These are phyloP conservation scores for Nothocercus nigrocapillus DNA, from an alignment of 2,113 vertebrate species.

Conservation along the genomic window DNA sequence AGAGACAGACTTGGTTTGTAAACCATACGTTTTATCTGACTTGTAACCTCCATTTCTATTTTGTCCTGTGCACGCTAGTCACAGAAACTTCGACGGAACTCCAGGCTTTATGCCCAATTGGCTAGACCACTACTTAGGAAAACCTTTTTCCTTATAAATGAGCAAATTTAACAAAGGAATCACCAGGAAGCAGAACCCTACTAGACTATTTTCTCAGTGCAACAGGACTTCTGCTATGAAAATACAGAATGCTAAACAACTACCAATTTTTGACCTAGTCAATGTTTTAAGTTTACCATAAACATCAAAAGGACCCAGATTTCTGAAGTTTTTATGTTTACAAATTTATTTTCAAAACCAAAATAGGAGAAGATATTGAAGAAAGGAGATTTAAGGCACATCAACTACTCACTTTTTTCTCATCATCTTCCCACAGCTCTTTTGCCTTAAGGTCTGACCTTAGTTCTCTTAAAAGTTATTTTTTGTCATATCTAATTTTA, in stretches of 20 bases:
- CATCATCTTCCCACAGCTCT: not conserved
- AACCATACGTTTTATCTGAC: not conserved
- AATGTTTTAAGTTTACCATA: not conserved
- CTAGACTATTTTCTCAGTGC: not conserved
- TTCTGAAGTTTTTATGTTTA: not conserved
- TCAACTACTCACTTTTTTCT: not conserved
- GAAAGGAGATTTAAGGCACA: not conserved
- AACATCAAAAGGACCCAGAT: not conserved
- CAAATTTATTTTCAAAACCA: not conserved
- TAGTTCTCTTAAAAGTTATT: not conserved
- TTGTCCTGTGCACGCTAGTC: not conserved
- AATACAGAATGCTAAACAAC: not conserved
- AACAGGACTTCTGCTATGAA: not conserved
- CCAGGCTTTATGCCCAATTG: not conserved
- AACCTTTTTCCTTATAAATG: not conserved
- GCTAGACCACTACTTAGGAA: not conserved
- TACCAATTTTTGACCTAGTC: not conserved
- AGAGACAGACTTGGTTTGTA: not conserved
- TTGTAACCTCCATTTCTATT: not conserved
- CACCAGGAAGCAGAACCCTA: not conserved
- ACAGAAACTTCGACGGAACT: not conserved
- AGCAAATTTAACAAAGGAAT: not conserved
- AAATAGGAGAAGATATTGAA: not conserved
- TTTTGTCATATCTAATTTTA: not conserved
- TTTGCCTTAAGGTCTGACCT: not conserved